Percentiles rank a stretch among this genome's conserved stretches.
Evolutionary conservation across 23 tunicate genomes (phyloP).

Genomic region (Trididemnum nubilum): DNA sequence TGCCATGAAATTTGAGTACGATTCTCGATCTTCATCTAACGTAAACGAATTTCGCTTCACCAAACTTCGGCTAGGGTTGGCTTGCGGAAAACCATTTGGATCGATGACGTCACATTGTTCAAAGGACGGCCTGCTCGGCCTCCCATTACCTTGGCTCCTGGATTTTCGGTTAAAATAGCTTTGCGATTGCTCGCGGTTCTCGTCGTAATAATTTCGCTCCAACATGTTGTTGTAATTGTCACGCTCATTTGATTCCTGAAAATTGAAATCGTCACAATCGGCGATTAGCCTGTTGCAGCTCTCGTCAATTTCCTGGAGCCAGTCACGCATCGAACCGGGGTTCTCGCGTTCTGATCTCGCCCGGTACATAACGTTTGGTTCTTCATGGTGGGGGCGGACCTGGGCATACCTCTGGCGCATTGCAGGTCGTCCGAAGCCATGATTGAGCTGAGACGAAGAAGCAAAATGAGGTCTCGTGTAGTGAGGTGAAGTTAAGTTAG

Average conservation of each 20-base stretch:
- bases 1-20: slow-evolving; percentile 7
- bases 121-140: neutral
- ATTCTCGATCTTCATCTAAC: neutral
- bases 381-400: neutral
- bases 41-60: neutral
- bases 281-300: slow-evolving; percentile 6
- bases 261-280: neutral
- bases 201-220: neutral
- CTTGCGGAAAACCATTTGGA: neutral
- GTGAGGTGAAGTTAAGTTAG: no score
- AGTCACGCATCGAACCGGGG: neutral
- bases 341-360: neutral
- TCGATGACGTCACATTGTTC: neutral
- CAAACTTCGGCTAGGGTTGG: neutral
- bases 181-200: neutral
- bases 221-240: slow-evolving; percentile 3
- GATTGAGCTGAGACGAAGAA: no score
- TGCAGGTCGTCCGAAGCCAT: neutral
- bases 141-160: neutral
- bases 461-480: no score
- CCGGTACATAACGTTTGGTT: neutral
- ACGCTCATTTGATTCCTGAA: neutral
- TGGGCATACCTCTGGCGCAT: neutral
- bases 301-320: slow-evolving; percentile 16
- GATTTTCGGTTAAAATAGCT: neutral